These are phyloP conservation scores for Nymphalis urticae DNA, from an alignment of 2,888 invertebrate species.

Conservation along the genomic window DNA sequence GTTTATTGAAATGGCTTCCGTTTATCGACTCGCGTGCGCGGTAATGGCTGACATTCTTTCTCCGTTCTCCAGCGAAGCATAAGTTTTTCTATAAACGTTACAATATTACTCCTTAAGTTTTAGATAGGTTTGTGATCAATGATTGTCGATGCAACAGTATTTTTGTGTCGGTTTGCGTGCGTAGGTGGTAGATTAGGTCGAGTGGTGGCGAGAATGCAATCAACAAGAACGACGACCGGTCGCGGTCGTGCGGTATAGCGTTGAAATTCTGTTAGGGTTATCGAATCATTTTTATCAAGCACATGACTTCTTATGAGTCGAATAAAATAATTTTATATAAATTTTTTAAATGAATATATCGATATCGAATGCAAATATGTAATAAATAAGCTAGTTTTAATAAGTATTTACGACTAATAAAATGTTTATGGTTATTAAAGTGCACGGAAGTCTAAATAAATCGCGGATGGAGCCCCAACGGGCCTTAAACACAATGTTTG, in stretches of 20 bases:
- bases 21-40: slow-evolving; percentile 80
- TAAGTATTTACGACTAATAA: neutral
- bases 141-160: slow-evolving; percentile 30
- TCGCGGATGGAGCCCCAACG: slow-evolving; percentile 45
- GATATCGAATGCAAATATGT: neutral
- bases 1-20: slow-evolving; percentile 76
- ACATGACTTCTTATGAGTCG: slow-evolving; percentile 27
- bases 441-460: slow-evolving; percentile 4
- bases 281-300: slow-evolving; percentile 41
- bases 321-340: neutral
- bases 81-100: slow-evolving; percentile 37
- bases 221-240: slow-evolving; percentile 55
- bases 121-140: slow-evolving; percentile 29
- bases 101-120: slow-evolving; percentile 17
- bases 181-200: slow-evolving; percentile 61
- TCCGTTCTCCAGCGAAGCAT: slow-evolving; percentile 54
- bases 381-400: slow-evolving; percentile 1
- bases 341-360: neutral
- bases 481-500: slow-evolving; percentile 54
- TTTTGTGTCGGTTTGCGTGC: slow-evolving; percentile 51
- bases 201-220: slow-evolving; percentile 61
- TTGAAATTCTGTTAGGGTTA: slow-evolving; percentile 38
- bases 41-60: slow-evolving; percentile 79
- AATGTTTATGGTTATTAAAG: neutral
- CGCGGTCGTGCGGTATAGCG: slow-evolving; percentile 41